phyloP scores from a whole-genome alignment of 2,113 vertebrate species.

The Hippocampus guttulatus region DNA sequence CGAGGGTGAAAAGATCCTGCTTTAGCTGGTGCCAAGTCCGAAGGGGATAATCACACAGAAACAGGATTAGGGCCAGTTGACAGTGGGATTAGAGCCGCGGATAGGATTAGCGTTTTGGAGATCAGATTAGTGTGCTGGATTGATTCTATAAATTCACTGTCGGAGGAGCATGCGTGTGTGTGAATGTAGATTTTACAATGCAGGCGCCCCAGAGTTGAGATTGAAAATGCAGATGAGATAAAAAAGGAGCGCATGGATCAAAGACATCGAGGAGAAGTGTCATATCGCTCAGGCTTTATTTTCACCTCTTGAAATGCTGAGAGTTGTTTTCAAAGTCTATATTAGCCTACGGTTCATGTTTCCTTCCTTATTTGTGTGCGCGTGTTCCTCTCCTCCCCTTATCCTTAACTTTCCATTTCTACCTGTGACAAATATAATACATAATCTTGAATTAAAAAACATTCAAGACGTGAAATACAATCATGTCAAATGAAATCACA shows the following conservation, averaged over 20 bases:
- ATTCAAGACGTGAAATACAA: background rate
- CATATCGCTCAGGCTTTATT: slow-evolving; percentile 14
- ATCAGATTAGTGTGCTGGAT: slow-evolving; percentile 59
- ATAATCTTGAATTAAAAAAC: too few relatives aligned
- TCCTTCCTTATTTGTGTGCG: background rate
- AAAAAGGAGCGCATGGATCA: slow-evolving; percentile 19
- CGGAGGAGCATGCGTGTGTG: background rate
- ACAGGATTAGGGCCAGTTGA: slow-evolving; percentile 62
- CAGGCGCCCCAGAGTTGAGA: slow-evolving; percentile 12
- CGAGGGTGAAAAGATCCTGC: slow-evolving; percentile 21
- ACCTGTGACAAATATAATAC: background rate
- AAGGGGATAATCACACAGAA: slow-evolving; percentile 56
- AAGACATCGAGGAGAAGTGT: slow-evolving; percentile 18
- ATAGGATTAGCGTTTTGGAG: slow-evolving; percentile 57
- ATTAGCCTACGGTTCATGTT: background rate
- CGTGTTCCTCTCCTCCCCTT: background rate
- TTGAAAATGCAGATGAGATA: slow-evolving; percentile 9
- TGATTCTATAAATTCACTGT: slow-evolving; percentile 43
- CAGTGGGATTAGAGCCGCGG: slow-evolving; percentile 58
- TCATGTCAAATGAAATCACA: background rate
- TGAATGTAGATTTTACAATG: background rate
- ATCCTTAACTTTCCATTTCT: background rate
- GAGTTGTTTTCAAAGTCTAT: background rate
- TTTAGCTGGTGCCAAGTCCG: slow-evolving; percentile 30
- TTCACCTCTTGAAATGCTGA: slow-evolving; percentile 13